These are phyloP conservation scores for Eupithecia dodoneata DNA, from an alignment of 2,888 invertebrate genomes.

Conservation along the genomic window DNA sequence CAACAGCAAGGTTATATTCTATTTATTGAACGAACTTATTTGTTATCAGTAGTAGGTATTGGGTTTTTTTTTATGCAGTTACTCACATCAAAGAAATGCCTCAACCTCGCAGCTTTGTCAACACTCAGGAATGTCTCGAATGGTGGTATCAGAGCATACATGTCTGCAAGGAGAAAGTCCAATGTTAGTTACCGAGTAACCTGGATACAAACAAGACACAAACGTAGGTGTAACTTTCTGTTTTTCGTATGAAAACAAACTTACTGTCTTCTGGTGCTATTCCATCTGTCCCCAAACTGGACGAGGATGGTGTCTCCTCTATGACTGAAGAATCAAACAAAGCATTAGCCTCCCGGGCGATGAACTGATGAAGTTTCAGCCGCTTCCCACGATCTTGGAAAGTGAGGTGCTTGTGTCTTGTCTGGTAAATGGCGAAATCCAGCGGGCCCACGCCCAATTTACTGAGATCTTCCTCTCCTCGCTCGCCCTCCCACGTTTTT, in stretches of 20 bases:
- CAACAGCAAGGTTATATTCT: not conserved
- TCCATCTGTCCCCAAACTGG: slow-evolving; percentile 81
- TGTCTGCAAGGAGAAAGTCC: slow-evolving; percentile 80
- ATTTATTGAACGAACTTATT: not conserved
- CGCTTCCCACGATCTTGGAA: slow-evolving; percentile 94
- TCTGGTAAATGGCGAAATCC: slow-evolving; percentile 90
- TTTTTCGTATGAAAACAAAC: slow-evolving; percentile 42
- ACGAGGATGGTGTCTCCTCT: slow-evolving; percentile 78
- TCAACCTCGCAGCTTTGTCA: slow-evolving; percentile 89
- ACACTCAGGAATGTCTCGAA: slow-evolving; percentile 93
- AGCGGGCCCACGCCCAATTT: slow-evolving; percentile 85
- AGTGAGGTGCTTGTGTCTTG: slow-evolving; percentile 91
- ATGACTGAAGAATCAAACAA: slow-evolving; percentile 86
- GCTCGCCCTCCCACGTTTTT: slow-evolving; percentile 94
- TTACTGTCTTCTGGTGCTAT: slow-evolving; percentile 83
- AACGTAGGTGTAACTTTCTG: not conserved
- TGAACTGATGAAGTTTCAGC: slow-evolving; percentile 93
- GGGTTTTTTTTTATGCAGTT: slow-evolving; percentile 1
- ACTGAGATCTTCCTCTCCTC: slow-evolving; percentile 89
- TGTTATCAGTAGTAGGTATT: not conserved
- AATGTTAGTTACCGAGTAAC: slow-evolving; percentile 15
- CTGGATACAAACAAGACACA: slow-evolving; percentile 8
- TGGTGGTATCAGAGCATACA: slow-evolving; percentile 93
- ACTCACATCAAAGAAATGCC: slow-evolving; percentile 92
- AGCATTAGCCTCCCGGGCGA: slow-evolving; percentile 92